Evolutionary conservation across 2,113 vertebrate species (phyloP).

Genomic region (Agelaius tricolor): DNA sequence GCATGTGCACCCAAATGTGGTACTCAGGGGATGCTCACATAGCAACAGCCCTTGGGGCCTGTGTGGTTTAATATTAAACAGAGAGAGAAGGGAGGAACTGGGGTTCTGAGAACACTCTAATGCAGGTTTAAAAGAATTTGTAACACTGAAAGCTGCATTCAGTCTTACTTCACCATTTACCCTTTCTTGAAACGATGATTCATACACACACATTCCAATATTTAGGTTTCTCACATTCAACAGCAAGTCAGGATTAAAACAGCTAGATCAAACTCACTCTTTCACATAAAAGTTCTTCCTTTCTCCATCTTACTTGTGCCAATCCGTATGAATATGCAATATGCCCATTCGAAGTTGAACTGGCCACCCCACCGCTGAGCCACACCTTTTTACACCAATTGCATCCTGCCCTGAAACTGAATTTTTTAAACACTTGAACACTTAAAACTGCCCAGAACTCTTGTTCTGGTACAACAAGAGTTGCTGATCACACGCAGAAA

Average conservation of each 20-base stretch:
- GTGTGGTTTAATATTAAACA: neutral
- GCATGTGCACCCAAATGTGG: fast-evolving
- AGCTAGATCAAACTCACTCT: neutral
- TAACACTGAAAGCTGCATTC: neutral
- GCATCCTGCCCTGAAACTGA: neutral
- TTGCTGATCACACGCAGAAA: neutral
- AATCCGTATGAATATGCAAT: neutral
- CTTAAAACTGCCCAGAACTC: neutral
- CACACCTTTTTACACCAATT: neutral
- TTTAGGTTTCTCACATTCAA: neutral
- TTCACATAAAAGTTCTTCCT: neutral
- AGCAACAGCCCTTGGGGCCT: neutral
- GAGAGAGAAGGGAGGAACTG: neutral
- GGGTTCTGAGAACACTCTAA: neutral
- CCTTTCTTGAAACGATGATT: neutral
- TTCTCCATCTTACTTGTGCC: neutral
- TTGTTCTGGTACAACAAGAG: neutral
- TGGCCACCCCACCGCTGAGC: neutral
- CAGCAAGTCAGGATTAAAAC: neutral
- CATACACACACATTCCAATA: neutral
- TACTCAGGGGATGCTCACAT: fast-evolving
- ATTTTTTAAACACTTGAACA: neutral
- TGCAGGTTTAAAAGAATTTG: neutral
- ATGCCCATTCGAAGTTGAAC: neutral
- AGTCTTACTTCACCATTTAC: neutral